phyloP scores from a whole-genome alignment of 2,113 vertebrate species.

The Leptocoma aspasia region DNA sequence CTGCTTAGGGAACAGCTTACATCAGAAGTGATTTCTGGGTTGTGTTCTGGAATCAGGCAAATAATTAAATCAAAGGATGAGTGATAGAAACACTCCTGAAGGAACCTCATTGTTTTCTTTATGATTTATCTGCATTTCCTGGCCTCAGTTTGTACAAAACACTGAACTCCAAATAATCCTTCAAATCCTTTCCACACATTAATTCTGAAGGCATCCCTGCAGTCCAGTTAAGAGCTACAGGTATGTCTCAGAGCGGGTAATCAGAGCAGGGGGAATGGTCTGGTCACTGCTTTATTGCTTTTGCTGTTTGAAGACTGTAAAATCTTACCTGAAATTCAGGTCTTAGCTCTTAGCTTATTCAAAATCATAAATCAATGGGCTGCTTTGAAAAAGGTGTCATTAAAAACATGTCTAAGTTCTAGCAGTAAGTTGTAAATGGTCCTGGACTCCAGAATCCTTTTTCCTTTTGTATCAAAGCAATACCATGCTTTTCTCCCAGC shows the following conservation, averaged over 20 bases:
- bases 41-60: neutral
- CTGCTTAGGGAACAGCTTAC: neutral
- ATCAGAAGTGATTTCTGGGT: neutral
- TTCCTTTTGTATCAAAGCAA: neutral
- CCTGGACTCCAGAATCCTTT: neutral
- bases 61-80: constrained; percentile 32
- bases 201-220: neutral
- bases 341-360: neutral
- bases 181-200: neutral
- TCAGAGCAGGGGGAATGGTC: neutral
- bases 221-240: neutral
- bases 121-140: neutral
- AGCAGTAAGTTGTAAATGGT: neutral
- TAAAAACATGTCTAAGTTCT: neutral
- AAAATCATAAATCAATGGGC: neutral
- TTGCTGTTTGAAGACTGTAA: neutral
- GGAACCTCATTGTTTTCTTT: neutral
- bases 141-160: neutral
- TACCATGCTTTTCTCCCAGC: neutral
- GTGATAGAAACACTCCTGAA: neutral
- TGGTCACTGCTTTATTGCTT: neutral
- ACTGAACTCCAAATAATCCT: neutral
- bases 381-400: neutral
- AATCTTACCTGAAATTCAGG: neutral
- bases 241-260: neutral